Evolutionary conservation across 2,113 vertebrate genomes (phyloP), one percentile per base, ranked within the genome.

Genomic region (Onychostruthus taczanowskii): DNA sequence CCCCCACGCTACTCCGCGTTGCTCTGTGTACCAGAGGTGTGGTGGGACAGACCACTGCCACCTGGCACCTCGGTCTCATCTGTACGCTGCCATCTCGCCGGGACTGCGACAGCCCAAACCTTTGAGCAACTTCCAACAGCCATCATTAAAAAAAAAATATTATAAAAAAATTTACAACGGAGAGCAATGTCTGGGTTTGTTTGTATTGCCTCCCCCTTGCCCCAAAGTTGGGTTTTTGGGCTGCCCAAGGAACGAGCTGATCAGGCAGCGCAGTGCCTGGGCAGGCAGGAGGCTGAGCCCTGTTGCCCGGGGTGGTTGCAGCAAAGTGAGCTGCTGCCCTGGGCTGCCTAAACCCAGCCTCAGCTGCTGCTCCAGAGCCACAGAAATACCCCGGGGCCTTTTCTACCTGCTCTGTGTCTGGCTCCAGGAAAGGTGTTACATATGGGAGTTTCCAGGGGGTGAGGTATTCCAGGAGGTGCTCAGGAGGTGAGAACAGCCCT

Each of bases 41-140:
- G 90, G 93, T 70, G 75, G 94, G 55, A 76, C 13, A 43, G 80
- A 68, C 74, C 22, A 83, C 85, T 50, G 77, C 95, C 67, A 15
- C 53, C 2, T 5, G 80, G 91, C 89, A 86, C 72, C 50, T 76
- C 8, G 3, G 55, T 6, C 82, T 94, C 96, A 91, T 68, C 93
- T 81, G 72, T 91, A 89, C 27, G 68, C 81, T 92, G 93, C 93
- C 94, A 92, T 92, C 94, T 92, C 41, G 58, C 89, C 20, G 37
- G 89, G 89, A 35, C 96, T 90, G 72, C 7, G 13, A 94, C 86
- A 91, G 91, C 88, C 95, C 89, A 67, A 89, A 88, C 67, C 94
- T 95, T 50, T 75, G 88, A 97, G 92, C 88, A 94, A 92, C 92
- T 94, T 93, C 87, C 85, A 92, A 92, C 95, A 97, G 90, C 93